Base-by-base conservation (phyloP, 2,888 invertebrate genomes). In the Sarcophaga carnaria region DNA sequence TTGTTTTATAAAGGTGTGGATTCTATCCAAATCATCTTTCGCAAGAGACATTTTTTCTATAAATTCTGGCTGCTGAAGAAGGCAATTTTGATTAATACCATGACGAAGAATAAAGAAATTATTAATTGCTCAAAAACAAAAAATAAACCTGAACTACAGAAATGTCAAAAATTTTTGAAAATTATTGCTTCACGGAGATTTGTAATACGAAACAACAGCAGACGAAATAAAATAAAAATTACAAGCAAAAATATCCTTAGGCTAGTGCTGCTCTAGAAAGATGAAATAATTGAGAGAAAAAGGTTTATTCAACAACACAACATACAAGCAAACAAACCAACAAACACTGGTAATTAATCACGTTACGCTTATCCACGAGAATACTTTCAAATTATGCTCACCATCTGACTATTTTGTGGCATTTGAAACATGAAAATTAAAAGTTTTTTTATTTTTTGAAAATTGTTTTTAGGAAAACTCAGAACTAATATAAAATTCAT, bases 341-440 rank as follows among this genome's bases (percentile, higher is more conserved):
- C 90, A 91, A 89, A 90, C 91, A 92, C 91, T 89, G 86, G 89
- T 90, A 89, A 92, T 92, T 92, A 92, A 92, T 92, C 92, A 92
- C 90, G 70, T 83, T 75, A 85, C 69, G 86, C 87, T 85, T 82
- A 62, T 71, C 71, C 64, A 10, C 5, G 78, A 66, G 20, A 80
- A 75, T n/a, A 75, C 17, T 54, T 54, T 14, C 14, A 70, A 77
- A 76, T 80, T 80, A 11, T 71, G 47, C 69, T 74, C 74, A 82
- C 74, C 86, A 86, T 78, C 77, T 86, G 86, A 83, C 83, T 77
- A 60, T 80, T 37, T 6, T 25, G 4, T 47, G 49, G 37, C 54
- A 69, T 47, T 25, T 3, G 37, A 54, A 47, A 78, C 25, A 64
- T 60, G 25, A 37, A 66, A 17, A 54, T 54, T 8, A 37, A 74